Evolutionary conservation across 2,888 invertebrate genomes (phyloP).

Genomic region (Euplexia lucipara): DNA sequence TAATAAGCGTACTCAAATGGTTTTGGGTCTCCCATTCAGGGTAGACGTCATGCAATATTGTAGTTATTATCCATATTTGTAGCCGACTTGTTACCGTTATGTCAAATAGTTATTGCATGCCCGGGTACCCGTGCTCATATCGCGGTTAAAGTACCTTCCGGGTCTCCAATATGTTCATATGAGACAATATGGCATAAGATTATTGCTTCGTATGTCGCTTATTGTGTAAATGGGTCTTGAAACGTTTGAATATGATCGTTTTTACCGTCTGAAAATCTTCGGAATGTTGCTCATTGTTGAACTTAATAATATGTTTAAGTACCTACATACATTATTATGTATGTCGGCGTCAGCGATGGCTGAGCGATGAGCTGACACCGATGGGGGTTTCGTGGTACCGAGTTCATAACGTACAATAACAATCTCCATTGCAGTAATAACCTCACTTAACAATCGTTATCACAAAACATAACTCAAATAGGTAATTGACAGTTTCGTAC

Average conservation of each 20-base stretch:
- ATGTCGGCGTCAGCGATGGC: too few species aligned
- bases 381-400: too few species aligned
- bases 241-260: background rate
- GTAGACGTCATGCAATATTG: constrained; percentile 47
- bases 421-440: too few species aligned
- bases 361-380: too few species aligned
- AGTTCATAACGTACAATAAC: too few species aligned
- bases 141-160: constrained; percentile 35
- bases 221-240: constrained; percentile 6
- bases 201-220: constrained; percentile 30
- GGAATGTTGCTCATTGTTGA: background rate
- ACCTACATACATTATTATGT: too few species aligned
- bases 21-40: constrained; percentile 45
- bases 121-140: constrained; percentile 41
- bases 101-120: constrained; percentile 58
- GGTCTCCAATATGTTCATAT: constrained; percentile 31
- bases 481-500: too few species aligned
- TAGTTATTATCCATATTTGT: constrained; percentile 50
- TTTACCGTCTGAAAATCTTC: background rate
- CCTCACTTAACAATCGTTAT: too few species aligned
- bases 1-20: constrained; percentile 46
- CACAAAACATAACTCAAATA: too few species aligned
- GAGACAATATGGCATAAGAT: constrained; percentile 36
- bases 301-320: background rate
- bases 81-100: constrained; percentile 33